Percentiles rank a stretch among this genome's conserved stretches.
Conservation (phyloP, 2,888 invertebrate species). For the Anaspis maculata region DNA sequence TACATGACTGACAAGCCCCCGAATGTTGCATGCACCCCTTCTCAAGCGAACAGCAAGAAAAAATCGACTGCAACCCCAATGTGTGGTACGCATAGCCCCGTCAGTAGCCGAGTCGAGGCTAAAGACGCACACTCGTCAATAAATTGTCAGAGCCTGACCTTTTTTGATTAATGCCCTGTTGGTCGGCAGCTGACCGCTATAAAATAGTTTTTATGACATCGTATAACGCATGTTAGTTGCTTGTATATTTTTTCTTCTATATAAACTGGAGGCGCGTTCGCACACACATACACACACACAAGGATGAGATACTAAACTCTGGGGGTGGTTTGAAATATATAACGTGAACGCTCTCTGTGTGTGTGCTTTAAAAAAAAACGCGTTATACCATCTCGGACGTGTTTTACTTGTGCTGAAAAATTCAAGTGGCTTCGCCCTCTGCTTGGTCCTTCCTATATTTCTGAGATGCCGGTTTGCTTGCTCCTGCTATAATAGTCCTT, state of each 20-base stretch:
- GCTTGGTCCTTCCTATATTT: too few species aligned
- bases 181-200: constrained; percentile 36
- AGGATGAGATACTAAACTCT: constrained; percentile 11
- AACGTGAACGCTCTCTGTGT: too few species aligned
- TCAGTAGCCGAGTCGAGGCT: constrained; percentile 1
- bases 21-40: constrained; percentile 2
- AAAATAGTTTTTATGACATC: constrained; percentile 33
- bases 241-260: constrained; percentile 18
- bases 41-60: too few species aligned
- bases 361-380: constrained; percentile 11
- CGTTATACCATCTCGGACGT: constrained; percentile 12
- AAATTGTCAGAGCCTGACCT: constrained; percentile 20
- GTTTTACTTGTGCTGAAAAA: constrained; percentile 12
- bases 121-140: constrained; percentile 18
- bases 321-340: constrained; percentile 13
- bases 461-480: too few species aligned
- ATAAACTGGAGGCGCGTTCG: too few species aligned
- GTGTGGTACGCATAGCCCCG: too few species aligned
- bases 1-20: neutral
- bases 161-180: constrained; percentile 36
- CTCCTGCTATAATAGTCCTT: too few species aligned
- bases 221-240: constrained; percentile 31
- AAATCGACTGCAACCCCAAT: too few species aligned
- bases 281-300: constrained; percentile 9
- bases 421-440: too few species aligned